Evolutionary conservation across 2,888 invertebrate species (phyloP).

Genomic region (Amblyteles armatorius): DNA sequence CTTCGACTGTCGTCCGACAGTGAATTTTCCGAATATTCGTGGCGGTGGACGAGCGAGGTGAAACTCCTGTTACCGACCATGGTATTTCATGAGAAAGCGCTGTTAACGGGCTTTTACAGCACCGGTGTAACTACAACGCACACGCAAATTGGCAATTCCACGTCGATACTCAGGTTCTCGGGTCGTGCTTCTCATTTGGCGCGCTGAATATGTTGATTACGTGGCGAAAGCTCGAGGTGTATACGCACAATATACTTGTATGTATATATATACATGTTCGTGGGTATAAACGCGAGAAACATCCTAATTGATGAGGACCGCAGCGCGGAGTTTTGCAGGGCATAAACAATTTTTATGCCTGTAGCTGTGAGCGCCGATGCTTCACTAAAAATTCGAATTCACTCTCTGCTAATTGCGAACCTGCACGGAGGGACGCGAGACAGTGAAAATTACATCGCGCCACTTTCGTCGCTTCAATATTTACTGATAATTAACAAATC

Average conservation of each 20-base stretch:
- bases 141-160: conserved; percentile 68
- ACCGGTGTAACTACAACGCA: conserved; percentile 21
- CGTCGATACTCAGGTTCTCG: conserved; percentile 50
- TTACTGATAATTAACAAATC: background rate
- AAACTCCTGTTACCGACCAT: conserved; percentile 1
- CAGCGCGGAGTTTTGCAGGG: conserved; percentile 79
- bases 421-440: conserved; percentile 10
- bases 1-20: background rate
- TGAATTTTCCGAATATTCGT: background rate
- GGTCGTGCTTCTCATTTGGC: conserved; percentile 70
- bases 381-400: conserved; percentile 79
- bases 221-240: conserved; percentile 68
- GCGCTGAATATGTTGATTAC: conserved; percentile 78
- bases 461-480: conserved; percentile 6
- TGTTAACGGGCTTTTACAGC: conserved; percentile 25
- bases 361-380: conserved; percentile 73
- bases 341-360: conserved; percentile 81
- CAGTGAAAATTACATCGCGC: conserved; percentile 22
- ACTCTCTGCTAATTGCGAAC: conserved; percentile 59
- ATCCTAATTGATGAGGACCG: conserved; percentile 79
- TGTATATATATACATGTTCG: conserved; percentile 20
- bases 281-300: conserved; percentile 38
- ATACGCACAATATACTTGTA: conserved; percentile 15
- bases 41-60: background rate
- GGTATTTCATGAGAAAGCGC: background rate